These are phyloP conservation scores for Varanus komodoensis DNA, from an alignment of 2,113 vertebrate genomes.

Conservation along the genomic window DNA sequence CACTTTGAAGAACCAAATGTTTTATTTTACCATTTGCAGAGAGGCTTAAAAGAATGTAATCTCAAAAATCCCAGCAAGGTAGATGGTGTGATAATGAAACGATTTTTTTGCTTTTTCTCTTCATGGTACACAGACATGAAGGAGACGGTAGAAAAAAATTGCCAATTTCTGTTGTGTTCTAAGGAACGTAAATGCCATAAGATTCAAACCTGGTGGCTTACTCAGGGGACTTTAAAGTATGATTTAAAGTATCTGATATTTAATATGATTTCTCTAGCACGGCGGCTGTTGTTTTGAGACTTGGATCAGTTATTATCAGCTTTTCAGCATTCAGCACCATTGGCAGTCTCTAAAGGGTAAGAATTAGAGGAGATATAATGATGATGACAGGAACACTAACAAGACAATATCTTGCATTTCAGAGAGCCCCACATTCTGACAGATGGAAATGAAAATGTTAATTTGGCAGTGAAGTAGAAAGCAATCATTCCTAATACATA, in stretches of 20 bases:
- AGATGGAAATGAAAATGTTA: slow-evolving; percentile 43
- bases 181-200: slow-evolving; percentile 24
- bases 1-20: slow-evolving; percentile 34
- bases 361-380: slow-evolving; percentile 17
- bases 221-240: slow-evolving; percentile 29
- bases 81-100: slow-evolving; percentile 15
- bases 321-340: slow-evolving; percentile 28
- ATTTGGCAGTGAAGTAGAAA: slow-evolving; percentile 13
- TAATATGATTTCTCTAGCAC: slow-evolving; percentile 34
- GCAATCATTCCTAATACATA: slow-evolving; percentile 20
- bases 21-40: slow-evolving; percentile 59
- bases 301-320: slow-evolving; percentile 15
- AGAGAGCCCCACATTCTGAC: slow-evolving; percentile 38
- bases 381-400: slow-evolving; percentile 38
- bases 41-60: slow-evolving; percentile 37
- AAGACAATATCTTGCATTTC: slow-evolving; percentile 50
- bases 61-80: slow-evolving; percentile 53
- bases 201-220: slow-evolving; percentile 28
- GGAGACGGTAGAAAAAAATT: slow-evolving; percentile 24
- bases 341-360: slow-evolving; percentile 32
- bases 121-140: slow-evolving; percentile 28
- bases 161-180: slow-evolving; percentile 19
- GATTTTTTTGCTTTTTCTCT: slow-evolving; percentile 22
- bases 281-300: slow-evolving; percentile 1
- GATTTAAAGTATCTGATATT: slow-evolving; percentile 19